These are phyloP conservation scores for Dynastes hyllus DNA, from an alignment of 2,888 invertebrate species.

Conservation along the genomic window DNA sequence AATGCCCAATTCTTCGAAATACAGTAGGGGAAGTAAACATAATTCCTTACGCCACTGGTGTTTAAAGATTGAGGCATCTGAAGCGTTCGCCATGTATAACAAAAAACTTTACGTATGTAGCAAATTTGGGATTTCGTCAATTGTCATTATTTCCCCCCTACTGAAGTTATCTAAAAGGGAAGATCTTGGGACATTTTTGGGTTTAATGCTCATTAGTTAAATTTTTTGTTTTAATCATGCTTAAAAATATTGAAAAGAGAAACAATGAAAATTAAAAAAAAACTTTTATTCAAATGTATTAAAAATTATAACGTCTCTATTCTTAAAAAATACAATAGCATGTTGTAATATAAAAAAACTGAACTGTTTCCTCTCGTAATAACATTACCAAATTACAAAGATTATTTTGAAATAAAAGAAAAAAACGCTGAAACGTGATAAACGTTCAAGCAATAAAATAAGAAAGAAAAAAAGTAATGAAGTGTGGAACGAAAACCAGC, in stretches of 20 bases:
- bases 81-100: too few relatives aligned
- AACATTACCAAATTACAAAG: neutral
- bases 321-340: neutral
- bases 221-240: too few relatives aligned
- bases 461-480: neutral
- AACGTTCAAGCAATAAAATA: neutral
- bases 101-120: too few relatives aligned
- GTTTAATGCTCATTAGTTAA: too few relatives aligned
- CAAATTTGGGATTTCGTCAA: too few relatives aligned
- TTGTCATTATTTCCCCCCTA: too few relatives aligned
- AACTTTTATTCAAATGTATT: conserved; percentile 28
- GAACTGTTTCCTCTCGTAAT: neutral
- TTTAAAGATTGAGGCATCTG: too few relatives aligned
- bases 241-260: neutral
- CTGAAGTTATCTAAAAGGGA: too few relatives aligned
- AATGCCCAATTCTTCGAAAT: too few relatives aligned
- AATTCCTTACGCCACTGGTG: too few relatives aligned
- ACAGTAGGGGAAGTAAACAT: too few relatives aligned
- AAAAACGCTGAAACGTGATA: neutral
- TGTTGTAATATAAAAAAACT: neutral
- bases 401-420: neutral
- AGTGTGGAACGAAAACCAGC: conserved; percentile 1
- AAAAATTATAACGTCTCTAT: conserved; percentile 32
- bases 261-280: conserved; percentile 12
- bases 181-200: too few relatives aligned